phyloP scores from a whole-genome alignment of 2,888 invertebrate species.

The Pristionchus entomophagus region DNA sequence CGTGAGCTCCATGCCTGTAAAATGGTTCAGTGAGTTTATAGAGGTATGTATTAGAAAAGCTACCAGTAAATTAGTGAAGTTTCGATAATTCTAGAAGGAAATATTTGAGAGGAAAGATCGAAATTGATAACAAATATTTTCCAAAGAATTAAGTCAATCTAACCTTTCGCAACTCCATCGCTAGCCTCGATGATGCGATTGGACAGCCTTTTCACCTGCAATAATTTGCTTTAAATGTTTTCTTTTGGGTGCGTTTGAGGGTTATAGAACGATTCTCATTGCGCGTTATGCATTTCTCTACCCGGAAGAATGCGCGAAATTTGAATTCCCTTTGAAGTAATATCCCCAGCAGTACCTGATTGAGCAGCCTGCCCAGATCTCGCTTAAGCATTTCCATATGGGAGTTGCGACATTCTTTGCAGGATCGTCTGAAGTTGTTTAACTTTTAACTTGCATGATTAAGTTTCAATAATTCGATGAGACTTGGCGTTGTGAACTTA shows the following conservation, averaged over 20 bases:
- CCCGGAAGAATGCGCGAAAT: background rate
- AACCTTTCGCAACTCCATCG: conserved; percentile 80
- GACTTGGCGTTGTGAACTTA: too few relatives aligned
- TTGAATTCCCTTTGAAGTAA: too few relatives aligned
- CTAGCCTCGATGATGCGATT: conserved; percentile 74
- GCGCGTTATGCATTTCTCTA: background rate
- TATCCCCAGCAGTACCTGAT: conserved; percentile 80
- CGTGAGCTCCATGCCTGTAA: conserved; percentile 84
- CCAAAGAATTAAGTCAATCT: too few relatives aligned
- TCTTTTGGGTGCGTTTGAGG: too few relatives aligned
- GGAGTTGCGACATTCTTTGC: conserved; percentile 92
- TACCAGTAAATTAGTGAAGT: background rate
- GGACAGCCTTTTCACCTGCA: conserved; percentile 73
- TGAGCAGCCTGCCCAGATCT: conserved; percentile 90
- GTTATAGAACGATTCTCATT: too few relatives aligned
- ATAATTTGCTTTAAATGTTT: too few relatives aligned
- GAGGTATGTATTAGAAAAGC: background rate
- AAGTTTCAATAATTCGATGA: background rate
- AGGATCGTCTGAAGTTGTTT: conserved; percentile 83
- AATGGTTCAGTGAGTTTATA: background rate
- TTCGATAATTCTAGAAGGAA: too few relatives aligned
- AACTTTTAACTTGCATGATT: background rate
- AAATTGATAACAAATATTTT: background rate
- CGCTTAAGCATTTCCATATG: conserved; percentile 95
- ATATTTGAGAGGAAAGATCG: too few relatives aligned